These are phyloP conservation scores for Pogonomyrmex californicus DNA, from an alignment of 1,140 invertebrate genomes.

Conservation along the genomic window DNA sequence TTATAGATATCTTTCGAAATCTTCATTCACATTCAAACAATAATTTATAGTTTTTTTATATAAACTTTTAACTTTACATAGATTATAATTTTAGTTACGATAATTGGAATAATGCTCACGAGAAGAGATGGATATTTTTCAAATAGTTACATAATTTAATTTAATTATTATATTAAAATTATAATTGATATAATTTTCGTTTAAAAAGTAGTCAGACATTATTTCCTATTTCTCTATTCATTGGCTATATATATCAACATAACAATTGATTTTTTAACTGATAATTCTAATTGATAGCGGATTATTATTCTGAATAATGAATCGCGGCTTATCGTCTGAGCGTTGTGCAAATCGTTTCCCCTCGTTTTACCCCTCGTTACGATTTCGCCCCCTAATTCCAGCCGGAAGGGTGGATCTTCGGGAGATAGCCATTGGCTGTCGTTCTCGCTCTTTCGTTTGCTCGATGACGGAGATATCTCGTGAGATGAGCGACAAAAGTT, in stretches of 20 bases:
- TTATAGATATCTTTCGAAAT: constrained; percentile 26
- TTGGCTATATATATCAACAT: neutral
- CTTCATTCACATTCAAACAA: neutral
- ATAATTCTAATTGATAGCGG: neutral
- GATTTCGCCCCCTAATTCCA: neutral
- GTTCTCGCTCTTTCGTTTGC: constrained; percentile 30
- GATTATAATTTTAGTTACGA: too few species aligned
- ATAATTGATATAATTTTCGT: constrained; percentile 21
- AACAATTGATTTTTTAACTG: neutral
- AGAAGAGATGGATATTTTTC: neutral
- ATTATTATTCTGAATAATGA: constrained; percentile 52
- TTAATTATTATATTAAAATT: constrained; percentile 9
- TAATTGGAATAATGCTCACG: neutral
- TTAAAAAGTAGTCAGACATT: neutral
- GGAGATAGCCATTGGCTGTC: neutral
- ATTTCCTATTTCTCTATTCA: neutral
- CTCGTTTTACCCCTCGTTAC: constrained; percentile 23
- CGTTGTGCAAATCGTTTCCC: neutral
- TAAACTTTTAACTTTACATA: constrained; percentile 20
- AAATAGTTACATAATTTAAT: neutral
- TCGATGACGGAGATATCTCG: constrained; percentile 44
- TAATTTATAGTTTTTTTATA: neutral
- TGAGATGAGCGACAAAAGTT: constrained; percentile 42
- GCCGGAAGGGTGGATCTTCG: neutral
- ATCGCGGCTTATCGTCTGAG: constrained; percentile 23